Base-by-base conservation (phyloP, 2,888 invertebrate species). In the Nudaria mundana region DNA sequence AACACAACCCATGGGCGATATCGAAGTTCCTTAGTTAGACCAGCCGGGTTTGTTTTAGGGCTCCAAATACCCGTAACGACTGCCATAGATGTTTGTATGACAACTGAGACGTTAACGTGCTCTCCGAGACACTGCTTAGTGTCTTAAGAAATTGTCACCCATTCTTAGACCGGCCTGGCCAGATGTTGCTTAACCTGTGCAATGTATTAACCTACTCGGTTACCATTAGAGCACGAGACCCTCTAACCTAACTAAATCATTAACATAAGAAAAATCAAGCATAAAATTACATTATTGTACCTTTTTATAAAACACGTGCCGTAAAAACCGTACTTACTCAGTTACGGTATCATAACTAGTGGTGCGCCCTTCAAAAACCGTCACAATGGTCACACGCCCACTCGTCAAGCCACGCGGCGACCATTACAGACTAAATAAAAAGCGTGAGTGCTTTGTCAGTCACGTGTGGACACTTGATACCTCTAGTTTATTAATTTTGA, bases 401-500 rank as follows among this genome's bases (percentile, higher is more conserved):
- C 81, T 83, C 56, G 52, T 55, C 38, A 28, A 40, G 81, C 67
- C 84, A 84, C 84, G 82, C 77, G 83, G 40, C 71, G 28, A 55
- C 81, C 82, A 83, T 84, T 84, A 84, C 71, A 61, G 51, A 55
- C 52, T 63, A 51, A 45, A 52, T 71, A 76, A 77, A 79, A 80
- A 75, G 69, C 54, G 60, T 45, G 53, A 37, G 41, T 37, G 44
- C 60, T 57, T 68, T 63, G 57, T 62, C 34, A 25, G 67, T 11
- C 83, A 80, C 83, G 81, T 65, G 83, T 59, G 72, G 74, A 71
- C 76, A 82, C 83, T 81, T 67, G 80, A 82, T 82, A 81, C 56
- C 52, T 59, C 69, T 75, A 80, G 68, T 82, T 81, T 76, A 81
- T 81, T 82, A 81, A 79, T 80, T 75, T 58, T 68, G 76, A 74